phyloP scores from a whole-genome alignment of 1,140 invertebrate genomes.

The Muscidifurax raptorellus region DNA sequence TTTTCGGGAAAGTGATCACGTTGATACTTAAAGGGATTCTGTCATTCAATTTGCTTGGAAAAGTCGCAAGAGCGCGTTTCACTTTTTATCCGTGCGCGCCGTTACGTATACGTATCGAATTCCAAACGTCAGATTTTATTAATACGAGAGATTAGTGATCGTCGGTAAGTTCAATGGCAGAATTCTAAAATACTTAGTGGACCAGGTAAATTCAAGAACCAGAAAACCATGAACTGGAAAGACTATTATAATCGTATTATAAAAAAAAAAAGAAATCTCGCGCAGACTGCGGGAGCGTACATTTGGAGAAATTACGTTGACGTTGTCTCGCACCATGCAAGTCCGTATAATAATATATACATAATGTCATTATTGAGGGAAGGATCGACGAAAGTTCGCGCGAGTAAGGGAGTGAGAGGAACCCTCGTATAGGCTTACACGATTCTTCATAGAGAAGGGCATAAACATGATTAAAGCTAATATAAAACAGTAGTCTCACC shows the following conservation, averaged over 20 bases:
- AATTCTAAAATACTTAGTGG: constrained; percentile 40
- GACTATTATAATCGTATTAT: constrained; percentile 33
- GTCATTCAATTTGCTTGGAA: constrained; percentile 22
- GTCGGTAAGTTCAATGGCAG: constrained; percentile 12
- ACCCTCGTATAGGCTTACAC: constrained; percentile 1
- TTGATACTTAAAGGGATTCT: constrained; percentile 23
- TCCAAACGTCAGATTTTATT: too few relatives aligned
- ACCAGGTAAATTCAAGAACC: constrained; percentile 39
- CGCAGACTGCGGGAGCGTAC: constrained; percentile 12
- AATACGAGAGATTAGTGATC: not conserved
- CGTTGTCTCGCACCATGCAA: constrained; percentile 21
- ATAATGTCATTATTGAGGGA: constrained; percentile 10
- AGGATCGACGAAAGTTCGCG: not conserved
- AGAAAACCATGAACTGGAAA: constrained; percentile 29
- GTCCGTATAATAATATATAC: constrained; percentile 35
- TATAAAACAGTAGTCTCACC: constrained; percentile 27
- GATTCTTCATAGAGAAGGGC: constrained; percentile 3
- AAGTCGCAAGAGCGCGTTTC: not conserved
- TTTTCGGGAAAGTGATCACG: constrained; percentile 8
- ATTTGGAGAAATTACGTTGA: constrained; percentile 17
- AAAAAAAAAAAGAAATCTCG: constrained; percentile 1
- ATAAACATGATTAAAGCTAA: constrained; percentile 38
- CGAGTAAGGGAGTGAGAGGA: not conserved
- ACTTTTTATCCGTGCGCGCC: too few relatives aligned
- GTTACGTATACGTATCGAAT: too few relatives aligned